A percentile compares a stretch with the other conserved stretches of the same genome.
These are phyloP conservation scores for Alaudala cheleensis DNA, from an alignment of 2,113 vertebrate species.

Conservation along the genomic window DNA sequence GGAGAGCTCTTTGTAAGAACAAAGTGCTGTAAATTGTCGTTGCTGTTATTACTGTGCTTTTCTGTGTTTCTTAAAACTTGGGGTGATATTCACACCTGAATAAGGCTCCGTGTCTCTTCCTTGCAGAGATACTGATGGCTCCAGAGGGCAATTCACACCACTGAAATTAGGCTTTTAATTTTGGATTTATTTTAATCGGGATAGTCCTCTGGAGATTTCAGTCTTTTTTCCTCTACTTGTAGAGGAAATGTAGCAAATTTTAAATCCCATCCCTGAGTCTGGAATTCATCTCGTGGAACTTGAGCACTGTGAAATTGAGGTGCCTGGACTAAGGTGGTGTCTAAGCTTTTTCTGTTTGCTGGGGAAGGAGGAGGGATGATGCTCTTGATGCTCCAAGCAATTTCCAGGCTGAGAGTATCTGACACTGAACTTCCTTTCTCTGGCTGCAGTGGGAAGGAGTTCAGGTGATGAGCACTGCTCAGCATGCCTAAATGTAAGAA, in stretches of 20 bases:
- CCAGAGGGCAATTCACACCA: background rate
- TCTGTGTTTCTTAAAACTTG: background rate
- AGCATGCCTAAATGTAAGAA: background rate
- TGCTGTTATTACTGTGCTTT: background rate
- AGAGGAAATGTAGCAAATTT: rapidly evolving
- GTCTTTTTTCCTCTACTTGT: background rate
- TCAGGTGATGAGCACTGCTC: background rate
- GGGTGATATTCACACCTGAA: background rate
- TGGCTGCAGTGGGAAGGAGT: background rate
- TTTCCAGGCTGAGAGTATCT: background rate
- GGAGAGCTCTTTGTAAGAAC: background rate
- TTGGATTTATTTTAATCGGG: background rate
- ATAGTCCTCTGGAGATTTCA: background rate
- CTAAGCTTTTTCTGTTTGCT: background rate
- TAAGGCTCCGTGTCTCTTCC: rapidly evolving
- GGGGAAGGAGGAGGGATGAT: background rate
- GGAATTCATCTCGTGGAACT: background rate
- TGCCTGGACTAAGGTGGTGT: background rate
- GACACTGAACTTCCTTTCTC: background rate
- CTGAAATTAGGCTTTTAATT: background rate
- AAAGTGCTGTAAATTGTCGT: background rate
- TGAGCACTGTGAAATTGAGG: background rate
- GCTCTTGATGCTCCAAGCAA: background rate
- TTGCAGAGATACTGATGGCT: background rate
- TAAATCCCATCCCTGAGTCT: background rate